Conservation (phyloP, 2,888 invertebrate genomes). For the Silvanus unidentatus region DNA sequence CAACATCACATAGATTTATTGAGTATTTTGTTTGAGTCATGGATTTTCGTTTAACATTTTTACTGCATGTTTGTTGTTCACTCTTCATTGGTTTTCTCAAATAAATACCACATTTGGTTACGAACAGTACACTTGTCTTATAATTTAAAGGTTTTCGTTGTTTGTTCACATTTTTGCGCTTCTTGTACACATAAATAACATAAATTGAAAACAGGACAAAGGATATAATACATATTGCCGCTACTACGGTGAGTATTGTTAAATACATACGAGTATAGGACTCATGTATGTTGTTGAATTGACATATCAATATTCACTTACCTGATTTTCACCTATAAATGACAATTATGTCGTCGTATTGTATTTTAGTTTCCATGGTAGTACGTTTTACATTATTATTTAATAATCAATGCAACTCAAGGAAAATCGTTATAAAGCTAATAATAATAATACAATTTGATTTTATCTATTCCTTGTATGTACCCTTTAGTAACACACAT, state of each 20-base stretch:
- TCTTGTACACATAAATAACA: background rate
- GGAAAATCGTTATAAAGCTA: too few relatives aligned
- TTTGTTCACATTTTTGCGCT: background rate
- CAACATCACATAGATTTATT: background rate
- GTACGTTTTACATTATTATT: background rate
- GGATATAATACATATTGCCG: background rate
- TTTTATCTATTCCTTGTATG: too few relatives aligned
- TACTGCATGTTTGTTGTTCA: background rate
- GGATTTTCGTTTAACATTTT: background rate
- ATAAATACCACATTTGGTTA: slow-evolving; percentile 1
- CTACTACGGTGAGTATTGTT: background rate
- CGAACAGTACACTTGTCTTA: slow-evolving; percentile 1
- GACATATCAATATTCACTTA: too few relatives aligned
- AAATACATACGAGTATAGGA: slow-evolving; percentile 1
- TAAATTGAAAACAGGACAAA: background rate
- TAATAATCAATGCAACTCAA: background rate
- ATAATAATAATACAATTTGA: too few relatives aligned
- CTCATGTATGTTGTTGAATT: background rate
- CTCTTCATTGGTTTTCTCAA: background rate
- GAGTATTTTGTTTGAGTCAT: background rate
- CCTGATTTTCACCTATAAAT: too few relatives aligned
- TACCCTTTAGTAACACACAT: too few relatives aligned
- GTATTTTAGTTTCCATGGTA: slow-evolving; percentile 1
- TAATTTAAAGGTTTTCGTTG: background rate
- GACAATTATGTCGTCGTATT: background rate